Evolutionary conservation across 2,113 vertebrate species (phyloP).

Genomic region (Cyphomyrus discorhynchus): DNA sequence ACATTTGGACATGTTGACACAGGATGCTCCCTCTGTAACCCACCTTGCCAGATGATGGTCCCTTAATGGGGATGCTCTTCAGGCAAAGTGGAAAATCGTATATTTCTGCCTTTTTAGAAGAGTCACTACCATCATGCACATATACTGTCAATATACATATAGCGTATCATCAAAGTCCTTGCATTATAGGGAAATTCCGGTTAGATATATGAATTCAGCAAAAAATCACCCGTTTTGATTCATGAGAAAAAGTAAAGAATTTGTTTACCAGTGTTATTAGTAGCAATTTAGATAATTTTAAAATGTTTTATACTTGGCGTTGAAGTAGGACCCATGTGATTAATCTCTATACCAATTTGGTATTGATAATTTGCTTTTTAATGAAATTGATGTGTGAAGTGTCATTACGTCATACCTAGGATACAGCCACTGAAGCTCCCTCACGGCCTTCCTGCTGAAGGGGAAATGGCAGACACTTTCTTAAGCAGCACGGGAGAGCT

Average conservation of each 20-base stretch:
- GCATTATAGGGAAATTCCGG: not conserved
- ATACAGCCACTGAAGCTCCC: slow-evolving; percentile 84
- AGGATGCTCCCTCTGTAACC: not conserved
- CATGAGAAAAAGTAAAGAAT: not conserved
- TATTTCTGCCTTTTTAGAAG: not conserved
- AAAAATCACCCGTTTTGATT: not conserved
- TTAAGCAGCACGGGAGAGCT: slow-evolving; percentile 82
- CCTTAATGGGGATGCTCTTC: not conserved
- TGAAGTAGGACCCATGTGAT: not conserved
- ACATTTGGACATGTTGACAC: not conserved
- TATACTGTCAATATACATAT: not conserved
- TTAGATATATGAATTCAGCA: not conserved
- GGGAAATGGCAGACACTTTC: slow-evolving; percentile 70
- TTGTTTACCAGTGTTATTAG: not conserved
- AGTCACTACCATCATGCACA: not conserved
- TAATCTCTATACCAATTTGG: not conserved
- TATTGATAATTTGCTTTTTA: too few relatives aligned
- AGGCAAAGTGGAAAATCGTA: not conserved
- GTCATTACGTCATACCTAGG: slow-evolving; percentile 45
- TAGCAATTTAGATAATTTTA: not conserved
- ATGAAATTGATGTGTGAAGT: not conserved
- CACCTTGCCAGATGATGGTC: not conserved
- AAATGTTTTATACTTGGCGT: not conserved
- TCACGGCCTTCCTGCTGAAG: slow-evolving; percentile 77
- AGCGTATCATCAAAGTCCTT: not conserved